These are phyloP conservation scores for Solenopsis invicta DNA, from an alignment of 1,140 invertebrate species.

Conservation along the genomic window DNA sequence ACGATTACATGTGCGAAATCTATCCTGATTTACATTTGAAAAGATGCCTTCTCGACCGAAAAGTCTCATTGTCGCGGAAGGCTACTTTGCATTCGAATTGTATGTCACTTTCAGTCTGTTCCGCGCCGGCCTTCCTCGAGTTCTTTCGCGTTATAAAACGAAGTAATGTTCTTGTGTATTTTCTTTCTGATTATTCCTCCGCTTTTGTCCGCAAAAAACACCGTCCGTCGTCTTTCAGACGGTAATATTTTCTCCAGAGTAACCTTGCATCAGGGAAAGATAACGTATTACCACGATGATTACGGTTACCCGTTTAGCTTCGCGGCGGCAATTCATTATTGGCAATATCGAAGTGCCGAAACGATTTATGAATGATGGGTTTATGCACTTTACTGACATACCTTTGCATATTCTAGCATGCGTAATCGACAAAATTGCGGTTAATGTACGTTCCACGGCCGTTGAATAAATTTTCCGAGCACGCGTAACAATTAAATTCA, in stretches of 20 bases:
- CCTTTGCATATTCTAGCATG: conserved; percentile 40
- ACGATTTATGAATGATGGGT: conserved; percentile 47
- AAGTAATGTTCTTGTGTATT: conserved; percentile 1
- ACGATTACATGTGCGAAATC: conserved; percentile 43
- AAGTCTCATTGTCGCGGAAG: conserved; percentile 41
- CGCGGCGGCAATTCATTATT: conserved; percentile 35
- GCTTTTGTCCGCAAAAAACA: conserved; percentile 8
- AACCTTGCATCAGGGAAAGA: conserved; percentile 3
- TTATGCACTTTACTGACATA: conserved; percentile 41
- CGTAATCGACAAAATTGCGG: conserved; percentile 44
- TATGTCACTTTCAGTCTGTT: conserved; percentile 43
- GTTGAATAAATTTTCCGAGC: conserved; percentile 42
- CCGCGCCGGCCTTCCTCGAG: neutral
- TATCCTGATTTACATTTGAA: conserved; percentile 57
- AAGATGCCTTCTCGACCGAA: conserved; percentile 35
- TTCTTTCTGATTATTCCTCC: conserved; percentile 22
- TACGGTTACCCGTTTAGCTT: conserved; percentile 27
- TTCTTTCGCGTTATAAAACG: conserved; percentile 8
- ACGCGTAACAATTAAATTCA: conserved; percentile 33
- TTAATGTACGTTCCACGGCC: conserved; percentile 36
- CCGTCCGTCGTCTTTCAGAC: neutral
- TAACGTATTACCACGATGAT: neutral
- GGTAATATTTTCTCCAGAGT: neutral
- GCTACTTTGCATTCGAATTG: conserved; percentile 60
- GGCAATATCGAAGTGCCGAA: conserved; percentile 23